Evolutionary conservation across 2,113 vertebrate genomes (phyloP).

Genomic region (Enhydra lutris): DNA sequence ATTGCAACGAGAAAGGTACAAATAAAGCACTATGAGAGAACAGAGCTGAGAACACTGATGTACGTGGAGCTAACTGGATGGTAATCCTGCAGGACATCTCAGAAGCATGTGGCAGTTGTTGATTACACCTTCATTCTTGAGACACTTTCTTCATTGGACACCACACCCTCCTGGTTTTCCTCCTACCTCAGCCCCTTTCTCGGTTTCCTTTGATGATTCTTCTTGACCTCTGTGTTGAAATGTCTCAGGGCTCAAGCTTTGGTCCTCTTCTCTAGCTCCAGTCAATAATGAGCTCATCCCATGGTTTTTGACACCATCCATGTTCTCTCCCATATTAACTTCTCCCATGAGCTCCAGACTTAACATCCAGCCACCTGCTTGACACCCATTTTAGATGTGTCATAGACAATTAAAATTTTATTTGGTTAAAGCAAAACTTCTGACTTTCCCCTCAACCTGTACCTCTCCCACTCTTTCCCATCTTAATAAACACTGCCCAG

Average conservation of each 20-base stretch:
- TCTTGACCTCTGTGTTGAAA: not conserved
- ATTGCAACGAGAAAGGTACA: not conserved
- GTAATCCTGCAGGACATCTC: not conserved
- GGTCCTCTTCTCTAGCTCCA: not conserved
- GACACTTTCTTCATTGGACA: constrained; percentile 56
- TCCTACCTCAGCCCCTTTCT: constrained; percentile 24
- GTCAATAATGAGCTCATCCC: not conserved
- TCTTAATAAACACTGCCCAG: not conserved
- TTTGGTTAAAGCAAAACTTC: not conserved
- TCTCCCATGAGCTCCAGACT: not conserved
- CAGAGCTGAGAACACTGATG: not conserved
- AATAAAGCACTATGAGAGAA: not conserved
- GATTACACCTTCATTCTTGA: constrained; percentile 50
- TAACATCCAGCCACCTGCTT: not conserved
- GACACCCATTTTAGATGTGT: not conserved
- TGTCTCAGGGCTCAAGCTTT: not conserved
- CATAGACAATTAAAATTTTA: not conserved
- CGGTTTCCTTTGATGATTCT: constrained; percentile 21
- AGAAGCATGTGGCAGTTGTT: constrained; percentile 48
- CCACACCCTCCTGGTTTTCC: constrained; percentile 51
- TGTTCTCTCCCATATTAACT: not conserved
- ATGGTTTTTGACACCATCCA: not conserved
- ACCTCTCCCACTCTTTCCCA: not conserved
- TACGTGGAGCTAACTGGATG: not conserved
- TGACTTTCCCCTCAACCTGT: not conserved